Evolutionary conservation across 30 jellyfish, hydroid and myxozoan species (phyloP), one percentile per base, ranked within the genome.

Genomic region (Mastigias papua): DNA sequence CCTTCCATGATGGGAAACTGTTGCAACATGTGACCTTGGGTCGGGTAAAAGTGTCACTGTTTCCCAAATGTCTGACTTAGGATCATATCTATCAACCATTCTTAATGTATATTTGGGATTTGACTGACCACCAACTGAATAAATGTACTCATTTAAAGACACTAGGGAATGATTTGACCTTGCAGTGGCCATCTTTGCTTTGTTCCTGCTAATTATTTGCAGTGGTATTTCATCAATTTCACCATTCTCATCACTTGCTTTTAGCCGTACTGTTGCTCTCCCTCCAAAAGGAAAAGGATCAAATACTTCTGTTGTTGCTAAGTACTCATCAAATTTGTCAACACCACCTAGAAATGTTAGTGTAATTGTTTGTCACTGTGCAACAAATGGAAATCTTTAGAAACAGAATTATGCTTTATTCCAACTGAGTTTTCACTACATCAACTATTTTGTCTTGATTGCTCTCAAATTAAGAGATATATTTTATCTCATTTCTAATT

Each of bases 161-260:
- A 85, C 94, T 50, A 85, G 37, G 13, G 87, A 85, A 49, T 85
- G 88, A 27, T 85, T 85, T 23, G 94, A 69, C 16, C 94, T 33
- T 57, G 88, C 88, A 2, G 94, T 85, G 75, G 94, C 94, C 94
- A 85, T 85, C 35, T 74, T 85, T 73, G 94, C 88, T 85, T 58
- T 72, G 69, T 49, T 48, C 42, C 34, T 73, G 11, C 88, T 54
- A 1, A 32, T 78, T 25, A 85, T 33, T 35, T 37, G 84, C 8
- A 85, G 60, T 46, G 71, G 31, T 23, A 28, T 37, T 27, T 61
- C 34, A 15, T 34, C 48, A 3, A 8, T 48, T 57, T 22, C 75
- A 10, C 64, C 69, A 58, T 62, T 37, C 15, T 54, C 60, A 23
- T 71, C 60, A 17, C 20, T 25, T 22, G 64, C 34, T 72, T 63